A percentile compares a stretch with the other conserved stretches of the same genome.
Evolutionary conservation across 2,888 invertebrate genomes (phyloP).

Genomic region (Serripes groenlandicus): DNA sequence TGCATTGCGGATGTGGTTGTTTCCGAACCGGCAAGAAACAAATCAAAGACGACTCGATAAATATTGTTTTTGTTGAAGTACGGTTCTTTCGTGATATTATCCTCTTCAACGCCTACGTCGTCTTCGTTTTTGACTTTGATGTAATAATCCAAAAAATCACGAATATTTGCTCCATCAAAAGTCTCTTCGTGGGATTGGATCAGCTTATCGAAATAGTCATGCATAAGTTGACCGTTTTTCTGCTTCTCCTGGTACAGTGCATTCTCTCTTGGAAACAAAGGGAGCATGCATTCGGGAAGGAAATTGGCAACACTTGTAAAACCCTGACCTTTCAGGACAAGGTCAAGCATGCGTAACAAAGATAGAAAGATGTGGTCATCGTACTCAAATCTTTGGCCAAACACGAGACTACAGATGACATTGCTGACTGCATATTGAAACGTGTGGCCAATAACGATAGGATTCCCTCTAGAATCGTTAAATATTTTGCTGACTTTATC

Average conservation of each 20-base stretch:
- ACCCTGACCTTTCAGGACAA: slow-evolving; percentile 37
- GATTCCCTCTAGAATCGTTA: neutral
- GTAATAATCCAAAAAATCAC: slow-evolving; percentile 75
- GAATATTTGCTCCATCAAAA: slow-evolving; percentile 67
- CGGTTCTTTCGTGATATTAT: neutral
- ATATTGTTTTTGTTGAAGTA: slow-evolving; percentile 36
- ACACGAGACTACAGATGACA: slow-evolving; percentile 71
- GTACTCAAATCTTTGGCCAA: slow-evolving; percentile 69
- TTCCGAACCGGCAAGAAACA: slow-evolving; percentile 75
- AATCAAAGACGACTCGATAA: slow-evolving; percentile 66
- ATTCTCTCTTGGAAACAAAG: slow-evolving; percentile 14
- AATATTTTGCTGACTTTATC: neutral
- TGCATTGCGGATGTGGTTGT: slow-evolving; percentile 71
- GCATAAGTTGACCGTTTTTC: no score
- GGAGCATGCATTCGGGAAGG: slow-evolving; percentile 45
- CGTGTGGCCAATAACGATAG: neutral
- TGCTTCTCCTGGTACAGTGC: neutral
- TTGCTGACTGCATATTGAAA: slow-evolving; percentile 46
- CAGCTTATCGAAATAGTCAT: slow-evolving; percentile 1
- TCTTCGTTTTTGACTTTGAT: slow-evolving; percentile 50
- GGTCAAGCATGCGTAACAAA: slow-evolving; percentile 36
- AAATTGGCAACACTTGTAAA: slow-evolving; percentile 52
- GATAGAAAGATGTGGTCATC: slow-evolving; percentile 53
- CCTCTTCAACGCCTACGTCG: slow-evolving; percentile 24
- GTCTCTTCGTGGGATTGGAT: slow-evolving; percentile 68